These are phyloP conservation scores for Augiades crinisus DNA, from an alignment of 2,888 invertebrate species.

Conservation along the genomic window DNA sequence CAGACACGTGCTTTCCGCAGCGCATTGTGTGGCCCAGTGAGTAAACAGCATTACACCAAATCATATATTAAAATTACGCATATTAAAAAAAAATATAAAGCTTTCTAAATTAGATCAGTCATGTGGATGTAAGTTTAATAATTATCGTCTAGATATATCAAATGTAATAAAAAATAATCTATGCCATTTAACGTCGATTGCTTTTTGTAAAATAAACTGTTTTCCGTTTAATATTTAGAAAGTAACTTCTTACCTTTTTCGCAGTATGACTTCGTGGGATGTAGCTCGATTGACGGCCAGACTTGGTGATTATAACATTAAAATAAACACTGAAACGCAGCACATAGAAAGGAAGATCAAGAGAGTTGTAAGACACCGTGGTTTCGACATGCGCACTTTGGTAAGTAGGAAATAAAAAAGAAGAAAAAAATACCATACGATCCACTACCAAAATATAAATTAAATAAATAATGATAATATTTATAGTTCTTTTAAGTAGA, in stretches of 20 bases:
- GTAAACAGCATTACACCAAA: conserved; percentile 37
- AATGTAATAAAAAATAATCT: no score
- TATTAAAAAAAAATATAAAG: no score
- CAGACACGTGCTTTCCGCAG: conserved; percentile 90
- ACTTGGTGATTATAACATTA: conserved; percentile 92
- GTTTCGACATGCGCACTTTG: conserved; percentile 91
- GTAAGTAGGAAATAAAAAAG: conserved; percentile 70
- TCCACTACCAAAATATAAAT: neutral
- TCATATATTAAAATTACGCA: no score
- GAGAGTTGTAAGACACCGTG: conserved; percentile 91
- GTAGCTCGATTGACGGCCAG: conserved; percentile 90
- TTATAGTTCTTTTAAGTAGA: no score
- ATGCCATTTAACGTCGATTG: no score
- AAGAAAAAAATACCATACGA: neutral
- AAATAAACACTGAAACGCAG: conserved; percentile 86
- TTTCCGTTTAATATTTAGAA: neutral
- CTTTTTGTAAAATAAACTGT: no score
- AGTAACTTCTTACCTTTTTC: neutral
- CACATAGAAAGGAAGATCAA: conserved; percentile 91
- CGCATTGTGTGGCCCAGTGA: conserved; percentile 95
- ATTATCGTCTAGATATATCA: no score
- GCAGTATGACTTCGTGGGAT: conserved; percentile 94
- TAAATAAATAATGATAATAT: no score
- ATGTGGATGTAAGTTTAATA: no score
- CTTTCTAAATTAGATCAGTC: no score